Conservation (phyloP, 2,888 invertebrate genomes). For the Caenorhabditis sulstoni region DNA sequence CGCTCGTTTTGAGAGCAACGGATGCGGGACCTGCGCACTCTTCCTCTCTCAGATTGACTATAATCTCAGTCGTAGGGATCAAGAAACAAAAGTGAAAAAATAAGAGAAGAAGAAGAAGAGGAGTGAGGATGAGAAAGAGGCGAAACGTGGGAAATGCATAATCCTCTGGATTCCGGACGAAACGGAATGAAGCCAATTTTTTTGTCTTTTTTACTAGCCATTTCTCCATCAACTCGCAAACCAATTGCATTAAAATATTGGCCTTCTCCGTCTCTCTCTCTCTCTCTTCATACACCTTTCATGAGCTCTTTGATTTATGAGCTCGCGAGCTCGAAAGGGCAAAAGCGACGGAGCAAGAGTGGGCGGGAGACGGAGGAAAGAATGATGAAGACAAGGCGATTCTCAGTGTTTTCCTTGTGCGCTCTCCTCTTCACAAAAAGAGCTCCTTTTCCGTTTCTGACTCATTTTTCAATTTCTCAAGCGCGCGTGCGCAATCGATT, state of each 20-base stretch:
- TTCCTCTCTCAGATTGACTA: too few species aligned
- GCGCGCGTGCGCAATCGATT: slow-evolving; percentile 8
- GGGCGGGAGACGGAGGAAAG: slow-evolving; percentile 12
- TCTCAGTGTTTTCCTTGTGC: slow-evolving; percentile 38
- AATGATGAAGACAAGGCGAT: slow-evolving; percentile 31
- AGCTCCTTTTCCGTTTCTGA: slow-evolving; percentile 31
- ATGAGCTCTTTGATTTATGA: slow-evolving; percentile 45
- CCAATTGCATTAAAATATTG: too few species aligned
- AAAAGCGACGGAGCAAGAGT: slow-evolving; percentile 14
- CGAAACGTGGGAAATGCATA: slow-evolving; percentile 10
- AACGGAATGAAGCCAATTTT: slow-evolving; percentile 39
- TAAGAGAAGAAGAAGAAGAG: neutral
- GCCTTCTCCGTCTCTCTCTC: slow-evolving; percentile 7
- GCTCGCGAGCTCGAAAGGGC: slow-evolving; percentile 29
- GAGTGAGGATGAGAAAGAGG: neutral
- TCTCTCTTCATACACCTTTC: slow-evolving; percentile 9
- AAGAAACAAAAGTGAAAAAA: too few species aligned
- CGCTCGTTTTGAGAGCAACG: too few species aligned
- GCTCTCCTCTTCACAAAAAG: slow-evolving; percentile 27
- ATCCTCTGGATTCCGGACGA: slow-evolving; percentile 2
- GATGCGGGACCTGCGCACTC: too few species aligned
- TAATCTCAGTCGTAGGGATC: too few species aligned
- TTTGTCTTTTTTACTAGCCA: neutral
- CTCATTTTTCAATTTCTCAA: slow-evolving; percentile 1
- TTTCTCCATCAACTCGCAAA: too few species aligned